Evolutionary conservation across 2,113 vertebrate species (phyloP).

Genomic region (Zootoca vivipara): DNA sequence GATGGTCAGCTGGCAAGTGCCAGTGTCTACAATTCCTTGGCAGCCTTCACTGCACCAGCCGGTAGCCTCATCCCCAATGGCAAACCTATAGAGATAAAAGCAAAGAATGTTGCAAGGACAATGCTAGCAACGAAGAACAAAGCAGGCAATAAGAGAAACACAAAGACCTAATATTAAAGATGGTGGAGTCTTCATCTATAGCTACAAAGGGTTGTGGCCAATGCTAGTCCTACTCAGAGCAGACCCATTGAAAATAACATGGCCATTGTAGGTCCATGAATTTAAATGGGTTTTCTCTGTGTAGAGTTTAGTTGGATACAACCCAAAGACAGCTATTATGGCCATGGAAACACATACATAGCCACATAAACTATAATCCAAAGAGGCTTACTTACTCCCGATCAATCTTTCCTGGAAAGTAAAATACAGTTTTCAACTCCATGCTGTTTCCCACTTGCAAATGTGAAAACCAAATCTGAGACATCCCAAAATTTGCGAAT

Average conservation of each 20-base stretch:
- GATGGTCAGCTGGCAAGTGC: conserved; percentile 63
- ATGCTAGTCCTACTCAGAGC: too few relatives aligned
- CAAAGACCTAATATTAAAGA: not conserved
- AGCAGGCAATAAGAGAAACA: not conserved
- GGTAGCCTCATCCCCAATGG: conserved; percentile 15
- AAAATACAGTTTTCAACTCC: not conserved
- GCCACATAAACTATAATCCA: not conserved
- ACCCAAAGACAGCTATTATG: not conserved
- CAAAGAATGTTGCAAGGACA: accelerated
- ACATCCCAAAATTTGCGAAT: not conserved
- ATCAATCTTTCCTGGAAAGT: not conserved
- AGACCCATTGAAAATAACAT: too few relatives aligned
- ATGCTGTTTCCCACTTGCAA: not conserved
- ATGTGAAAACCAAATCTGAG: not conserved
- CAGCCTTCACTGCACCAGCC: conserved; percentile 66
- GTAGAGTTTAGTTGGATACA: not conserved
- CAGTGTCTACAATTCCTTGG: conserved; percentile 72
- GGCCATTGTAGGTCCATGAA: too few relatives aligned
- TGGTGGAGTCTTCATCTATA: too few relatives aligned
- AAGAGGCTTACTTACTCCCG: not conserved
- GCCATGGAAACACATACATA: not conserved
- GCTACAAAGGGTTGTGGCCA: too few relatives aligned
- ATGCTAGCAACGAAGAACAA: not conserved
- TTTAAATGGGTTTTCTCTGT: too few relatives aligned
- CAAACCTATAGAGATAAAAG: conserved; percentile 57